Evolutionary conservation across 2,888 invertebrate genomes (phyloP).

Genomic region (Platycheirus albimanus): DNA sequence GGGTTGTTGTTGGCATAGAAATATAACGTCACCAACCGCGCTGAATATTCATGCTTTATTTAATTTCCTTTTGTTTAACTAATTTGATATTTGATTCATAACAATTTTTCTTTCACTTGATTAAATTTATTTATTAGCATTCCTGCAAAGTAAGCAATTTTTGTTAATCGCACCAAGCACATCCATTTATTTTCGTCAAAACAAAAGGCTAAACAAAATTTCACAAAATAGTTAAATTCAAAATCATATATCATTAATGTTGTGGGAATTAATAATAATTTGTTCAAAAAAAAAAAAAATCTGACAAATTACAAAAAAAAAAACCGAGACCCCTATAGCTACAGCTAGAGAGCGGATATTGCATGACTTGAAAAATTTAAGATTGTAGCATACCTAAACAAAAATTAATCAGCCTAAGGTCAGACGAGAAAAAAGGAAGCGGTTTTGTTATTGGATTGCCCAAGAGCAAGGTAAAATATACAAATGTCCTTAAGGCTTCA

Average conservation of each 20-base stretch:
- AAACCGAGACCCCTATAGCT: no score
- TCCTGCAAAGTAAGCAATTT: no score
- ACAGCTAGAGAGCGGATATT: neutral
- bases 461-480: constrained; percentile 12
- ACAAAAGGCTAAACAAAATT: neutral
- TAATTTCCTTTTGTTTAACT: no score
- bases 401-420: constrained; percentile 31
- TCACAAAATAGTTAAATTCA: neutral
- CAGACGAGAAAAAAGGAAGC: constrained; percentile 5
- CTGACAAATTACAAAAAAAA: neutral
- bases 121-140: no score
- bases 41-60: no score
- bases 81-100: no score
- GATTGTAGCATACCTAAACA: neutral
- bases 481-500: constrained; percentile 21
- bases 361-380: neutral
- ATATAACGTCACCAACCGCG: no score
- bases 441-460: constrained; percentile 1
- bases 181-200: neutral
- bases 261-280: neutral
- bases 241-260: neutral
- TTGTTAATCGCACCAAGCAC: neutral
- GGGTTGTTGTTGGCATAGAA: no score
- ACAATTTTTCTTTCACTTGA: no score
- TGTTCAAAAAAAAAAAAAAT: neutral